phyloP scores from a whole-genome alignment of 2,113 vertebrate species.

The Lipophrys pholis region DNA sequence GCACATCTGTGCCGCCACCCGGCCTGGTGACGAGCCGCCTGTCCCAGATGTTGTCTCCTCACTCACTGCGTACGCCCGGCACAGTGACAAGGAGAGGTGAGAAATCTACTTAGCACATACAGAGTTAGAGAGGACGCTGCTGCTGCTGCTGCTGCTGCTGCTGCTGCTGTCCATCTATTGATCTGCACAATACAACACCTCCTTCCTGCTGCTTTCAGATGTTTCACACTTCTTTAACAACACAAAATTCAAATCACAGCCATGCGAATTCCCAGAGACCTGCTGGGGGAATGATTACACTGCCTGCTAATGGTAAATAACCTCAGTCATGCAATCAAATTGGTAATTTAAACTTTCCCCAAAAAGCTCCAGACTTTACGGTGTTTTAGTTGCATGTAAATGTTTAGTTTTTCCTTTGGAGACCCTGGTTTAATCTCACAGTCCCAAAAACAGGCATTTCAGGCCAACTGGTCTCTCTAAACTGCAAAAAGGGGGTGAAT shows the following conservation, averaged over 20 bases:
- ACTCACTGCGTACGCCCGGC: constrained; percentile 10
- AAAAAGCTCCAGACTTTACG: too few species aligned
- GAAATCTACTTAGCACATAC: constrained; percentile 35
- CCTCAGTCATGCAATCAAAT: too few species aligned
- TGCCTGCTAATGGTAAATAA: too few species aligned
- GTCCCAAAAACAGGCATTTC: too few species aligned
- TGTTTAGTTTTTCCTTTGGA: too few species aligned
- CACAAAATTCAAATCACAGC: neutral
- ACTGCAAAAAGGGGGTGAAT: too few species aligned
- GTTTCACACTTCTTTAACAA: constrained; percentile 2
- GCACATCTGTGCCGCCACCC: too few species aligned
- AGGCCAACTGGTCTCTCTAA: too few species aligned
- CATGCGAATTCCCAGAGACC: neutral
- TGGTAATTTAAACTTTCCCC: too few species aligned
- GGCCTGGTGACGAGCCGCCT: too few species aligned
- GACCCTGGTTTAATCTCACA: too few species aligned
- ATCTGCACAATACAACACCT: constrained; percentile 16
- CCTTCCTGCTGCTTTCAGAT: neutral
- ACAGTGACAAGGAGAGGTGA: constrained; percentile 22
- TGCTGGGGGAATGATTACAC: neutral
- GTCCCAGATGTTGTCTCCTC: constrained; percentile 55
- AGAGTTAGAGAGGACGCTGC: neutral
- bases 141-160: neutral
- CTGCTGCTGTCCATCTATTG: constrained; percentile 1
- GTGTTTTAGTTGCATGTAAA: too few species aligned